Percentiles rank a stretch among this genome's conserved stretches.
phyloP scores from a whole-genome alignment of 2,113 vertebrate genomes.

The Otolemur garnettii region DNA sequence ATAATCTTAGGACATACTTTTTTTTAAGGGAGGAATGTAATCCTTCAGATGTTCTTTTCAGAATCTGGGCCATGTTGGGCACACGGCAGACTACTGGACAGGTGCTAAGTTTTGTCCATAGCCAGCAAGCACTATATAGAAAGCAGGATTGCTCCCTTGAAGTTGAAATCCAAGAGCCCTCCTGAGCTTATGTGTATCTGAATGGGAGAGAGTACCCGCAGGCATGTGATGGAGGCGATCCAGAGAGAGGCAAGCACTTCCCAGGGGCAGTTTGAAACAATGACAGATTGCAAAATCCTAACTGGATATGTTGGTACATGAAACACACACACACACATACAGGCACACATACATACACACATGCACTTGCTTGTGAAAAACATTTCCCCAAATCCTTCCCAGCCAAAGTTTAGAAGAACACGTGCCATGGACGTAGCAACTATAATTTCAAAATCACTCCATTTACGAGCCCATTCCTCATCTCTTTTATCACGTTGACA shows the following conservation, averaged over 20 bases:
- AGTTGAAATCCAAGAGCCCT: conserved; percentile 73
- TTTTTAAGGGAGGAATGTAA: neutral
- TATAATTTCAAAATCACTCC: conserved; percentile 64
- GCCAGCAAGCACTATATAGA: conserved; percentile 59
- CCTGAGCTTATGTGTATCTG: neutral
- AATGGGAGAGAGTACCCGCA: neutral
- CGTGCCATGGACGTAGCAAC: conserved; percentile 59
- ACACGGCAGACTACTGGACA: neutral
- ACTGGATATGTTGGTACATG: conserved; percentile 33
- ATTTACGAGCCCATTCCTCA: conserved; percentile 61
- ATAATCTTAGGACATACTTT: neutral
- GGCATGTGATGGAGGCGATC: neutral
- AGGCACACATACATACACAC: neutral
- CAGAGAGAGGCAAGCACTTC: conserved; percentile 19
- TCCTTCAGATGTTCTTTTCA: neutral
- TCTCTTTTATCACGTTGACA: conserved; percentile 80
- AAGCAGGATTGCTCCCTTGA: conserved; percentile 62
- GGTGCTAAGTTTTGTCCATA: conserved; percentile 30
- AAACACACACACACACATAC: neutral
- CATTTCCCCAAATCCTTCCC: conserved; percentile 57
- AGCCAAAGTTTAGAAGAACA: conserved; percentile 73
- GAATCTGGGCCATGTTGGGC: neutral
- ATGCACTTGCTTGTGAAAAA: conserved; percentile 15
- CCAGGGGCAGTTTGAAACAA: conserved; percentile 71
- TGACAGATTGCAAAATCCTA: conserved; percentile 65